Evolutionary conservation across 2,797 vertebrate species (phyloP).

Genomic region (Fringilla coelebs): DNA sequence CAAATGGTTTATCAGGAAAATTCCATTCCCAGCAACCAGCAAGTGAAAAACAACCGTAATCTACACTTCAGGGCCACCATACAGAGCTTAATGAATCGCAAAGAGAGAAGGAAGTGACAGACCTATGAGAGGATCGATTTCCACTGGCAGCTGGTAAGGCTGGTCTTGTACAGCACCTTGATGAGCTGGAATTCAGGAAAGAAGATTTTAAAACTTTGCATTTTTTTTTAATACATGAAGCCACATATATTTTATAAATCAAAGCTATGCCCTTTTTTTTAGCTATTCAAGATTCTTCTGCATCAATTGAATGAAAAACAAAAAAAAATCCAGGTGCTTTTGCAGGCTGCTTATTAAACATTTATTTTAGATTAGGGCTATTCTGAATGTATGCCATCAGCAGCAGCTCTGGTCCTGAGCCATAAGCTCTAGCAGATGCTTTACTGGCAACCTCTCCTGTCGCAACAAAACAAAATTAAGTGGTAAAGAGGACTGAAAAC

Average conservation of each 20-base stretch:
- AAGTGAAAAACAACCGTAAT: conserved; percentile 97
- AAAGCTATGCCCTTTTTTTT: not conserved
- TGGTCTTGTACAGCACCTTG: conserved; percentile 93
- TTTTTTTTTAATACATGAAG: conserved; percentile 58
- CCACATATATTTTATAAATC: conserved; percentile 44
- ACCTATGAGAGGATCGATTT: conserved; percentile 99
- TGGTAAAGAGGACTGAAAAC: conserved; percentile 80
- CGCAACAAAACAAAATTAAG: conserved; percentile 82
- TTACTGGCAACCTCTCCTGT: conserved; percentile 78
- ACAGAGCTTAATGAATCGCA: conserved; percentile 85
- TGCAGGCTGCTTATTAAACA: conserved; percentile 73
- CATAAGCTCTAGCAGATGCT: conserved; percentile 84
- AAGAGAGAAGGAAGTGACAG: conserved; percentile 84
- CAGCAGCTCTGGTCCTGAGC: conserved; percentile 70
- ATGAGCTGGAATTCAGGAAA: conserved; percentile 89
- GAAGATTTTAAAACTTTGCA: conserved; percentile 65
- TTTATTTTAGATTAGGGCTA: conserved; percentile 78
- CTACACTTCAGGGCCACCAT: conserved; percentile 92
- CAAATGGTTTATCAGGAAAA: conserved; percentile 97
- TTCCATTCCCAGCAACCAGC: conserved; percentile 88
- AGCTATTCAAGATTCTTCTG: conserved; percentile 5
- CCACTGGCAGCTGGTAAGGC: conserved; percentile 99
- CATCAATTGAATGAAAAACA: conserved; percentile 11
- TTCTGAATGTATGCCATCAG: conserved; percentile 74
- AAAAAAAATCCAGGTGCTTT: conserved; percentile 63